Percentiles rank a stretch among this genome's conserved stretches.
Conservation (phyloP, 2,113 vertebrate species). For the Indicator indicator region DNA sequence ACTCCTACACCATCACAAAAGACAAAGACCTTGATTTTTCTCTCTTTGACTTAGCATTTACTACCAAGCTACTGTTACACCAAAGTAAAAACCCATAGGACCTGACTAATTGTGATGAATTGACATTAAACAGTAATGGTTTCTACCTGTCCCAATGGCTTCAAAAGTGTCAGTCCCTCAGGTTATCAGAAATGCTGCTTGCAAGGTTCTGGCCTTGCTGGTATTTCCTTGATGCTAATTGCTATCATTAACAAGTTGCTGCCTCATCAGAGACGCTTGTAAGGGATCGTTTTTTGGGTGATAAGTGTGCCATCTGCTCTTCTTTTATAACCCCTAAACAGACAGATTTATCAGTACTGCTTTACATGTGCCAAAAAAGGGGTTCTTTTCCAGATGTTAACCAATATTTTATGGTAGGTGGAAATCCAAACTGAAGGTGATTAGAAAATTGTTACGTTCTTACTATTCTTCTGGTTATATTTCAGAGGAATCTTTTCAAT, state of each 20-base stretch:
- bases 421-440: not conserved
- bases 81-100: not conserved
- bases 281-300: conserved; percentile 22
- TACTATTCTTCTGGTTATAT: not conserved
- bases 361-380: not conserved
- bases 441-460: not conserved
- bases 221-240: conserved; percentile 41
- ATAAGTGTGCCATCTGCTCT: conserved; percentile 64
- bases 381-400: not conserved
- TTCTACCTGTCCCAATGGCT: not conserved
- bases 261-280: conserved; percentile 12
- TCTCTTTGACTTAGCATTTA: not conserved
- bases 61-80: not conserved
- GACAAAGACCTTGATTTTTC: not conserved
- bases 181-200: conserved; percentile 9
- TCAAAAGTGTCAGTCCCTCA: not conserved
- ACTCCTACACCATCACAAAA: not conserved
- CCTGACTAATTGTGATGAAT: conserved; percentile 4
- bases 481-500: not conserved
- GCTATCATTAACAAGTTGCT: conserved; percentile 25
- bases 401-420: not conserved
- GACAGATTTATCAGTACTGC: not conserved
- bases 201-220: conserved; percentile 21
- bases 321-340: conserved; percentile 8
- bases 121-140: not conserved